Evolutionary conservation across 2,797 vertebrate species (phyloP).

Genomic region (Cichlasoma orientale): DNA sequence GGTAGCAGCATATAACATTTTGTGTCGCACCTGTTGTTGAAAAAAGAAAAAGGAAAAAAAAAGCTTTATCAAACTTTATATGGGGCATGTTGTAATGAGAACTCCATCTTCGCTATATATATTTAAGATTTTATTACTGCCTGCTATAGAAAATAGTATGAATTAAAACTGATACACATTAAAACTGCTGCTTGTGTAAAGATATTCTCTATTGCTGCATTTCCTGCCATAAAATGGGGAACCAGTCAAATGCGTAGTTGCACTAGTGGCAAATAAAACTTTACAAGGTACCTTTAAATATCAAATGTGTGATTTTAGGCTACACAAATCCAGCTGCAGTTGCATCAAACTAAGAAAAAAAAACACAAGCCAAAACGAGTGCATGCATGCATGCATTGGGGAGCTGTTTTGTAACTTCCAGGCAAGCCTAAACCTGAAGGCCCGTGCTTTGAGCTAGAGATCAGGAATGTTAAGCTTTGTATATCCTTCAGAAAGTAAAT

Average conservation of each 20-base stretch:
- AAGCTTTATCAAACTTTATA: neutral
- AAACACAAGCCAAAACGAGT: neutral
- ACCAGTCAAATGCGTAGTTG: neutral
- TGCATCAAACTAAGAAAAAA: neutral
- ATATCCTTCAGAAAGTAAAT: constrained; percentile 4
- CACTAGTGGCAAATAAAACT: neutral
- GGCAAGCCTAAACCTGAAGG: constrained; percentile 71
- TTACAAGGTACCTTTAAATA: neutral
- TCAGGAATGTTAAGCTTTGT: constrained; percentile 61
- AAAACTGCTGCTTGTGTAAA: neutral
- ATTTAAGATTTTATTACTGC: neutral
- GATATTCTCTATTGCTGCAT: neutral
- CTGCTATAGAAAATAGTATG: neutral
- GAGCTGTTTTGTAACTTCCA: constrained; percentile 42
- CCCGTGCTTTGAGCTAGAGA: constrained; percentile 2
- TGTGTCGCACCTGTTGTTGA: constrained; percentile 92
- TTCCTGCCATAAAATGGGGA: neutral
- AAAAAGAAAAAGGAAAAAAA: no score
- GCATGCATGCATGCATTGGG: neutral
- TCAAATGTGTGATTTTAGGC: neutral
- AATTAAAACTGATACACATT: neutral
- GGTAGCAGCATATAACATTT: constrained; percentile 98
- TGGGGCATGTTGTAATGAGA: neutral
- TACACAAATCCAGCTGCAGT: neutral
- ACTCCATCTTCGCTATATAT: no score